Percentiles rank a stretch among this genome's conserved stretches.
These are phyloP conservation scores for Aproaerema taeniolella DNA, from an alignment of 2,888 invertebrate genomes.

Conservation along the genomic window DNA sequence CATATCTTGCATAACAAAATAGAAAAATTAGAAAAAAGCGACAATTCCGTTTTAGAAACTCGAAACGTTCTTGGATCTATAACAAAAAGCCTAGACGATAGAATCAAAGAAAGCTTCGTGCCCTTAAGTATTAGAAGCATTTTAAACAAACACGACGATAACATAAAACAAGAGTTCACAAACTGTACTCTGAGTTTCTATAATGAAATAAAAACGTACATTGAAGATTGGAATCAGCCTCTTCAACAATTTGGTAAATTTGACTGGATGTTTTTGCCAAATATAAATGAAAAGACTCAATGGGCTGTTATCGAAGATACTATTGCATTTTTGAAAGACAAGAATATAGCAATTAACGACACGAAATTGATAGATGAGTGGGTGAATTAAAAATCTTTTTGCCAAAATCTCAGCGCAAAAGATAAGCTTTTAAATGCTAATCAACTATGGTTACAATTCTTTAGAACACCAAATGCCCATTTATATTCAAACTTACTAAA, in stretches of 20 bases:
- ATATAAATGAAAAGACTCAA: constrained; percentile 16
- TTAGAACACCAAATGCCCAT: too few species aligned
- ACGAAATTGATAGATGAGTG: constrained; percentile 22
- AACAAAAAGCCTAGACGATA: too few species aligned
- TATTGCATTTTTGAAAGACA: constrained; percentile 18
- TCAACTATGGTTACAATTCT: constrained; percentile 22
- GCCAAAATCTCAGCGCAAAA: constrained; percentile 18
- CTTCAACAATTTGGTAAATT: constrained; percentile 17
- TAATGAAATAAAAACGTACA: constrained; percentile 12
- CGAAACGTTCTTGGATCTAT: too few species aligned
- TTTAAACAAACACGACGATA: background rate
- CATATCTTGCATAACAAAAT: too few species aligned
- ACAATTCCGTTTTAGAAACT: too few species aligned
- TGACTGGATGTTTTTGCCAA: constrained; percentile 14
- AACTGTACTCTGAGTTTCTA: constrained; percentile 6
- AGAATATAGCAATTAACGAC: constrained; percentile 12
- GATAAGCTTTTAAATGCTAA: constrained; percentile 22
- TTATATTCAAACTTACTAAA: too few species aligned
- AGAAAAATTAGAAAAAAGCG: too few species aligned
- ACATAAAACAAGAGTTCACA: background rate
- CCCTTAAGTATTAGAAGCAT: too few species aligned
- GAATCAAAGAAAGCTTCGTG: too few species aligned
- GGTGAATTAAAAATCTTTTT: constrained; percentile 21
- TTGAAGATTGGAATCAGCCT: constrained; percentile 10
- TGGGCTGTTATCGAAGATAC: constrained; percentile 20